These are phyloP conservation scores for Drosophila yooni DNA, from an alignment of 2,888 invertebrate genomes.

Conservation along the genomic window DNA sequence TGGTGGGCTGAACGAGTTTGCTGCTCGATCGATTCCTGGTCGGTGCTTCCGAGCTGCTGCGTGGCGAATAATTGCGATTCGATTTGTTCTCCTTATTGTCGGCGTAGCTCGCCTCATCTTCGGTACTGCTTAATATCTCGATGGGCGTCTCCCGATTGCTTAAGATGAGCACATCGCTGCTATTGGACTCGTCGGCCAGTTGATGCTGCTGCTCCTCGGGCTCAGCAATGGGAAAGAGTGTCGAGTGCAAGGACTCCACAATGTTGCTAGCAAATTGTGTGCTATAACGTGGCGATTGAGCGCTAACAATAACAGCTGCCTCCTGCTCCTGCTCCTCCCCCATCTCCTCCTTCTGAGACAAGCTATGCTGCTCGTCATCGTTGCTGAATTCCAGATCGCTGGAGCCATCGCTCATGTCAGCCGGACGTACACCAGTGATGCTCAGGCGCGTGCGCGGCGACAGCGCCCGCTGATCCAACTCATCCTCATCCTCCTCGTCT, in stretches of 20 bases:
- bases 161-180: conserved; percentile 75
- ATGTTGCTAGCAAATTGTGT: conserved; percentile 70
- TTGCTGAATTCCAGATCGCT: conserved; percentile 81
- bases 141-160: conserved; percentile 69
- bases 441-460: conserved; percentile 84
- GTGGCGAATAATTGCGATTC: conserved; percentile 38
- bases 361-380: conserved; percentile 44
- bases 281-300: conserved; percentile 68
- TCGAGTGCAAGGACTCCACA: conserved; percentile 74
- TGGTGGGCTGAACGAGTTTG: conserved; percentile 74
- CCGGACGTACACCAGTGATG: conserved; percentile 82
- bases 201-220: neutral
- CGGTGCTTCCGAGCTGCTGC: conserved; percentile 35
- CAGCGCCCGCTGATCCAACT: conserved; percentile 70
- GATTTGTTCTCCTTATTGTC: conserved; percentile 49
- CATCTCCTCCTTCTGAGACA: conserved; percentile 1
- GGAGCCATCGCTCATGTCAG: conserved; percentile 72
- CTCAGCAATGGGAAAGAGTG: conserved; percentile 48
- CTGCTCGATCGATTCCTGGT: conserved; percentile 26
- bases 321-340: conserved; percentile 2
- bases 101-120: conserved; percentile 33
- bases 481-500: conserved; percentile 75
- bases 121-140: conserved; percentile 71
- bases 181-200: conserved; percentile 42
- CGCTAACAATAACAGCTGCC: conserved; percentile 6